Evolutionary conservation across 1,140 invertebrate genomes (phyloP), one percentile per base, ranked within the genome.

Genomic region (Drosophila neocordata): DNA sequence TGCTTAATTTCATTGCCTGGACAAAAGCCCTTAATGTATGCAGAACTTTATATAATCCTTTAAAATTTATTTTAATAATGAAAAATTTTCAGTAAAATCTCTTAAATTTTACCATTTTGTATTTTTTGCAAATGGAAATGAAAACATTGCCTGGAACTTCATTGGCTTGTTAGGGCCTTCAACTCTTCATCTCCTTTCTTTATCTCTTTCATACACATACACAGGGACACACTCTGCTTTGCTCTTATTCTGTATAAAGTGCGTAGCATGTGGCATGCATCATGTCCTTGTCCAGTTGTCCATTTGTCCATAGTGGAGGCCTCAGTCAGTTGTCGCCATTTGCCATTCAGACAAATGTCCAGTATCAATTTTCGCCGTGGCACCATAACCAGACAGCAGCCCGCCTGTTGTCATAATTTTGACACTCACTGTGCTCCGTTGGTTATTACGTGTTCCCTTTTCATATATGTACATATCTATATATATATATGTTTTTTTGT

Each of bases 331-430:
- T 69, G 78, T 77, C 79, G 79, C 63, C 78, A 65, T 41, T 69
- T 53, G 65, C 59, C 69, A 64, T 63, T 22, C 72, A 41, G 41
- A 20, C 41, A 48, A 61, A 70, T 77, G 80, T 84, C 68, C 80
- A 68, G 77, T 77, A 73, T 77, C 61, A 77, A 77, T 79, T 83
- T 82, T 44, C 53, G 48, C 57, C 71, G 82, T 77, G 68, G 67
- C 61, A 71, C 57, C 51, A 56, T 15, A 65, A 73, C 64, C 62
- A 67, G 57, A 66, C 51, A 60, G 20, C 35, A 67, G 58, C 48
- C 34, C 57, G 44, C 57, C 57, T 60, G 69, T 55, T 77, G 78
- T 74, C 79, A 85, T 85, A 85, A 80, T 85, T 85, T 80, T 80
- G 68, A 78, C 81, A 85, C 80, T 85, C 69, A 79, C 79, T 83